These are phyloP conservation scores for Drosophila imparisetae DNA, from an alignment of 2,888 invertebrate species.

Conservation along the genomic window DNA sequence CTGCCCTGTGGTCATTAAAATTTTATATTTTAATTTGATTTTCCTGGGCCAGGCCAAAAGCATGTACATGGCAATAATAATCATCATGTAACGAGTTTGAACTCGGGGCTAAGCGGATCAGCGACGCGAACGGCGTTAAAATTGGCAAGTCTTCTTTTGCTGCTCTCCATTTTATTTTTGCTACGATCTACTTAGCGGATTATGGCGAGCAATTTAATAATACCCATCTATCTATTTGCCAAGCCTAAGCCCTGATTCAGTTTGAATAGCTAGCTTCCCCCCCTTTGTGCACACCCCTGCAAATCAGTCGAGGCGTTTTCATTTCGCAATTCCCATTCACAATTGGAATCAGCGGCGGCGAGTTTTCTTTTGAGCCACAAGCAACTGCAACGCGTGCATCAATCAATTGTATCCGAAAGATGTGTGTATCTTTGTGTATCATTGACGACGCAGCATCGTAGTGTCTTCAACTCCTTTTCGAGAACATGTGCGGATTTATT, in stretches of 20 bases:
- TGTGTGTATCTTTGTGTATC: conserved; percentile 50
- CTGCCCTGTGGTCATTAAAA: conserved; percentile 72
- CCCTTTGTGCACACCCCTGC: background rate
- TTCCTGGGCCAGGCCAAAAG: conserved; percentile 61
- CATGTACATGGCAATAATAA: conserved; percentile 54
- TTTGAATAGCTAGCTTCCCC: conserved; percentile 29
- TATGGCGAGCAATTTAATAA: conserved; percentile 66
- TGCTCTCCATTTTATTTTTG: background rate
- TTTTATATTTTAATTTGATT: conserved; percentile 80
- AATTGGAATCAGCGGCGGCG: conserved; percentile 32
- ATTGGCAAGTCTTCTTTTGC: conserved; percentile 47
- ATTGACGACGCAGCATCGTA: conserved; percentile 32
- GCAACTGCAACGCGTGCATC: conserved; percentile 64
- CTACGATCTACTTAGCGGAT: conserved; percentile 62
- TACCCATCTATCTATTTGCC: conserved; percentile 39
- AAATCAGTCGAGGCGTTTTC: conserved; percentile 34
- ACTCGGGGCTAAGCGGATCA: conserved; percentile 67
- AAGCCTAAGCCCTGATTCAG: conserved; percentile 69
- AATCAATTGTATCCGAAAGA: conserved; percentile 54
- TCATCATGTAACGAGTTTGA: conserved; percentile 70
- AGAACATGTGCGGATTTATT: conserved; percentile 76
- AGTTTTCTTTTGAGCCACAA: conserved; percentile 59
- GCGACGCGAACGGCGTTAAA: conserved; percentile 44
- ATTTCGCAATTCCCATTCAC: conserved; percentile 50
- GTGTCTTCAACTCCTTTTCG: conserved; percentile 68